Conservation (phyloP, 2,888 invertebrate genomes). For the Hypercompe scribonia region DNA sequence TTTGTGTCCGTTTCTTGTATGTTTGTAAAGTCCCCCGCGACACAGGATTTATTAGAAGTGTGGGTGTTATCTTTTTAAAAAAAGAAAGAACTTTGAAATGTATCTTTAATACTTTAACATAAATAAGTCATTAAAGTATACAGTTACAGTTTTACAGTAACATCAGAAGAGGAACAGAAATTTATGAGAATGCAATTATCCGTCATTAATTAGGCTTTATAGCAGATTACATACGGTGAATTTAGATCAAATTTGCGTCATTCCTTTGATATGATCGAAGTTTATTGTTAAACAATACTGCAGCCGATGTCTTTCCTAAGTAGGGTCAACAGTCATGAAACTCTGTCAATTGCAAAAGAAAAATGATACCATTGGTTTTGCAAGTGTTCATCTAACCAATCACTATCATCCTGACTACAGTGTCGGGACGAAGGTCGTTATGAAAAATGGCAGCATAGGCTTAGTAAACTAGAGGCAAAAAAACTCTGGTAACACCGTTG, state of each 20-base stretch:
- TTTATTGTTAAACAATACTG: neutral
- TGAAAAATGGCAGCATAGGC: neutral
- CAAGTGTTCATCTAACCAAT: neutral
- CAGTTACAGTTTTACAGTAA: neutral
- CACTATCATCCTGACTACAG: neutral
- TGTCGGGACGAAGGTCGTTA: neutral
- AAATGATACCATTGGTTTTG: neutral
- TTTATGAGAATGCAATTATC: neutral
- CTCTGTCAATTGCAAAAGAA: neutral
- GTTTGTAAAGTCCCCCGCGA: too few species aligned
- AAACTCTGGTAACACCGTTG: neutral
- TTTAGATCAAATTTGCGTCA: neutral
- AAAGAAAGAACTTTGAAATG: neutral
- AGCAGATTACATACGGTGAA: neutral
- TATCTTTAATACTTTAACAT: neutral
- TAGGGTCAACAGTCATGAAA: neutral
- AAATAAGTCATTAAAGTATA: neutral
- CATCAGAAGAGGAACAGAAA: neutral
- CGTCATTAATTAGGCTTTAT: neutral
- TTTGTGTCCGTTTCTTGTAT: too few species aligned
- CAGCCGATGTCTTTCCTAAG: neutral
- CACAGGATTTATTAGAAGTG: too few species aligned
- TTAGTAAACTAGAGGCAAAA: neutral
- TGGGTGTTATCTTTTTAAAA: too few species aligned
- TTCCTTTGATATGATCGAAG: neutral